Evolutionary conservation across 2,888 invertebrate species (phyloP), one percentile per base, ranked within the genome.

Genomic region (Drosophila borealis): DNA sequence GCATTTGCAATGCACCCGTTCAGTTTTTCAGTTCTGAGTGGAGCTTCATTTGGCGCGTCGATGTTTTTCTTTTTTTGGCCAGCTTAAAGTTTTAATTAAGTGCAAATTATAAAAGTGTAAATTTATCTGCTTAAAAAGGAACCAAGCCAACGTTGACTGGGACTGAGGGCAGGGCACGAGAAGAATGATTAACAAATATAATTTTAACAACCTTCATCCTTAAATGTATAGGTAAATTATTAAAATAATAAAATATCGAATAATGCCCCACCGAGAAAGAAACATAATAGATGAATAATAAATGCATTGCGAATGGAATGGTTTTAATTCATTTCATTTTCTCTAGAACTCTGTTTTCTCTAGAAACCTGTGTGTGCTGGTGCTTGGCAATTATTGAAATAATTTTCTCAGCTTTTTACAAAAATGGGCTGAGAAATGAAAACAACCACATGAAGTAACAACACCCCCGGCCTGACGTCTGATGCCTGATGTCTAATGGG

Each of bases 91-190:
- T 85, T 85, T 85, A 85, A 85, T 89, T 85, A 85, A 89, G 85
- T 88, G 88, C 83, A 88, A 85, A 88, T 85, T 89, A 80, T 74
- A 78, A 78, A 75, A 76, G 88, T 81, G 79, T 72, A 57, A 70
- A 70, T 74, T 73, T 80, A 39, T 64, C 19, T 34, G 55, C 44
- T 54, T 48, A 56, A 48, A 64, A 69, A 51, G 69, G 46, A 14
- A 37, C 37, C 19, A 14, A 39, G 48, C 41, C 34, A 70, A 37
- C 4, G 34, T 29, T 37, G 34, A 9, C 9, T 9, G 5, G 13
- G 39, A n/a, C 51, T 9, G 2, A 62, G 25, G 4, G 9, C 8
- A 25, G 2, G 3, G 2, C 4, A 21, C 29, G 1, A 13, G 1
- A 8, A 10, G 29, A 17, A 19, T 6, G 4, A 10, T 10, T 29